phyloP scores from a whole-genome alignment of 2,113 vertebrate genomes.

The Platysteira castanea region DNA sequence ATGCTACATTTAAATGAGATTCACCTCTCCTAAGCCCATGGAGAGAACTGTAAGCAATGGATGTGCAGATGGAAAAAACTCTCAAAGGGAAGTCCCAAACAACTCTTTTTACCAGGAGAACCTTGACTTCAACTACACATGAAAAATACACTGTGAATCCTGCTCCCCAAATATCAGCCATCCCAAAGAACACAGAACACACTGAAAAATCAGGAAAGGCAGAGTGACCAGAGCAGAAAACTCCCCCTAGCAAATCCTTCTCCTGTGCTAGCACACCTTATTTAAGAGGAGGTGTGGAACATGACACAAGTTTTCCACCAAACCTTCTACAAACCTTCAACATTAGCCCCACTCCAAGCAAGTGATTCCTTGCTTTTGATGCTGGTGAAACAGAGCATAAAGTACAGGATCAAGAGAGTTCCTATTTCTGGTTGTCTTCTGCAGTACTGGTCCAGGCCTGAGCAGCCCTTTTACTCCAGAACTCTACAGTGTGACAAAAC shows the following conservation, averaged over 20 bases:
- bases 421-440: not conserved
- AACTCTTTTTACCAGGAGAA: not conserved
- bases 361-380: not conserved
- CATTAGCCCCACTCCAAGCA: not conserved
- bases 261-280: not conserved
- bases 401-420: not conserved
- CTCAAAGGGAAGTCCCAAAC: not conserved
- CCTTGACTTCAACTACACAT: not conserved
- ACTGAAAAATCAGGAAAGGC: not conserved
- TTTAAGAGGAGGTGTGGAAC: not conserved
- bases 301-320: not conserved
- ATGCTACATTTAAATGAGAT: not conserved
- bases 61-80: not conserved
- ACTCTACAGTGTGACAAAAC: accelerated
- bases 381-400: not conserved
- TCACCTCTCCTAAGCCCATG: accelerated
- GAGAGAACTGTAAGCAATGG: not conserved
- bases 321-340: not conserved
- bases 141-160: not conserved
- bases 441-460: not conserved
- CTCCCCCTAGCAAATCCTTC: not conserved
- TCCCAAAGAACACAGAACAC: not conserved
- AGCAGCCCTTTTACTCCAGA: not conserved
- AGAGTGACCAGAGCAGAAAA: not conserved
- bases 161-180: not conserved